Conservation (phyloP, 2,888 invertebrate species). For the Dicranocentrus wangi region DNA sequence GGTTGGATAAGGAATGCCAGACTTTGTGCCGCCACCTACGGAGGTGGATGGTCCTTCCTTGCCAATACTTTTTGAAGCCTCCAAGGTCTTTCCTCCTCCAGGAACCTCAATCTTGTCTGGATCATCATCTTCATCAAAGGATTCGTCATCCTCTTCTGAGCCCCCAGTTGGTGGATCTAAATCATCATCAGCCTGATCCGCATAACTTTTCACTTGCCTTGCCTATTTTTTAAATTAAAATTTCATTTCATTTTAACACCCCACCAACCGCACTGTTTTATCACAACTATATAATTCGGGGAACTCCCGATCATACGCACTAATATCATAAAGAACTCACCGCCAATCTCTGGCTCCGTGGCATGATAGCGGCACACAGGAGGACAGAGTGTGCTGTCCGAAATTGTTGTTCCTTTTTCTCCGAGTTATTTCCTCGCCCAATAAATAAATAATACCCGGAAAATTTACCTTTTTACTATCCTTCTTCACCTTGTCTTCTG, state of each 20-base stretch:
- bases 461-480: too few relatives aligned
- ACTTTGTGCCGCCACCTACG: constrained; percentile 80
- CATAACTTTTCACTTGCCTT: constrained; percentile 58
- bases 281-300: too few relatives aligned
- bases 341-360: constrained; percentile 51
- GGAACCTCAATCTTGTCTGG: constrained; percentile 94
- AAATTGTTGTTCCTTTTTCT: too few relatives aligned
- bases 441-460: too few relatives aligned
- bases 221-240: constrained; percentile 36
- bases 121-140: constrained; percentile 81
- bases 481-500: too few relatives aligned
- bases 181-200: constrained; percentile 54
- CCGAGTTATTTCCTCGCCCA: too few relatives aligned
- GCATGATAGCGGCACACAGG: constrained; percentile 20
- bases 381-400: too few relatives aligned
- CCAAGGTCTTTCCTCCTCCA: constrained; percentile 91
- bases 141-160: constrained; percentile 72
- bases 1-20: constrained; percentile 38
- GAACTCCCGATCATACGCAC: too few relatives aligned
- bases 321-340: too few relatives aligned
- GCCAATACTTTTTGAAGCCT: constrained; percentile 78
- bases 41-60: constrained; percentile 42
- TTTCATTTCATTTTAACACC: too few relatives aligned
- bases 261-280: too few relatives aligned
- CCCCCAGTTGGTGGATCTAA: constrained; percentile 55